These are phyloP conservation scores for Trematomus bernacchii DNA, from an alignment of 2,797 vertebrate species.

Conservation along the genomic window DNA sequence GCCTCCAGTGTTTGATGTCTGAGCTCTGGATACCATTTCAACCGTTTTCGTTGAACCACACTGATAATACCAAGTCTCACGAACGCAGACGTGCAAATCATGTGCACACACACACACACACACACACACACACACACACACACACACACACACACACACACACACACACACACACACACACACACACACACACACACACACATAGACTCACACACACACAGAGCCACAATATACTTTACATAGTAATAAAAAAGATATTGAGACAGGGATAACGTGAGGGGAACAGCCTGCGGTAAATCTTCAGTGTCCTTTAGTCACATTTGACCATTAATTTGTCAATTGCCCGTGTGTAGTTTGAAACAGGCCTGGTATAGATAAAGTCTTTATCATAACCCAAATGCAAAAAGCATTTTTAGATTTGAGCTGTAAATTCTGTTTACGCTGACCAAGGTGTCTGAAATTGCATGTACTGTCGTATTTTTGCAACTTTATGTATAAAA, in stretches of 20 bases:
- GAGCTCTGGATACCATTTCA: slow-evolving; percentile 83
- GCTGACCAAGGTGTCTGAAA: background rate
- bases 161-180: slow-evolving; percentile 10
- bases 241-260: slow-evolving; percentile 31
- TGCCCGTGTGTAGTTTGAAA: background rate
- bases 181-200: slow-evolving; percentile 14
- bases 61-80: slow-evolving; percentile 71
- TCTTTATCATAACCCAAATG: background rate
- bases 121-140: slow-evolving; percentile 12
- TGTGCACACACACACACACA: slow-evolving; percentile 22
- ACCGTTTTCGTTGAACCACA: slow-evolving; percentile 66
- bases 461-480: background rate
- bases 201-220: slow-evolving; percentile 6
- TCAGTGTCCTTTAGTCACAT: background rate
- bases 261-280: slow-evolving; percentile 29
- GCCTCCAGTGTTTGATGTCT: slow-evolving; percentile 80
- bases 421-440: background rate
- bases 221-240: slow-evolving; percentile 17
- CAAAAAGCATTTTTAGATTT: background rate
- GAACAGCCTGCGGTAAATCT: slow-evolving; percentile 9
- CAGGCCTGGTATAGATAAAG: background rate
- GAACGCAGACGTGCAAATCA: slow-evolving; percentile 60
- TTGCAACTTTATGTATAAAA: background rate
- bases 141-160: slow-evolving; percentile 12
- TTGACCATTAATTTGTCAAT: background rate